phyloP scores from a whole-genome alignment of 2,113 vertebrate genomes.

The Meriones unguiculatus region DNA sequence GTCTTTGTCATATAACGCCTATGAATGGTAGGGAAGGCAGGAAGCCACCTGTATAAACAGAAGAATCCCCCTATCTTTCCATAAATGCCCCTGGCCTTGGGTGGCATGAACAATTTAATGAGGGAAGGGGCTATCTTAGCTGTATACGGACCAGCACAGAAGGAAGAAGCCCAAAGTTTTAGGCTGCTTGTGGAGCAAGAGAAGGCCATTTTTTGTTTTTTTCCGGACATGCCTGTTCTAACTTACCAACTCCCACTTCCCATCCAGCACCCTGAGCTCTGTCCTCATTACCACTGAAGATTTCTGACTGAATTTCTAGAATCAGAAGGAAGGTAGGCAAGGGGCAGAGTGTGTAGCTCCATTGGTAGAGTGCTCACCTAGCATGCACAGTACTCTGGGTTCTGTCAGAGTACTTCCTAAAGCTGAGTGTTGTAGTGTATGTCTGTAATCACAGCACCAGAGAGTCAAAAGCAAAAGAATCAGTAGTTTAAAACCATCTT shows the following conservation, averaged over 20 bases:
- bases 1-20: background rate
- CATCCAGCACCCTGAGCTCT: background rate
- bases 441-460: too few relatives aligned
- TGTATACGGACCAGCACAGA: accelerated
- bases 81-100: accelerated
- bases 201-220: background rate
- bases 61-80: background rate
- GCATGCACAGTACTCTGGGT: background rate
- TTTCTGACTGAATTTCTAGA: background rate
- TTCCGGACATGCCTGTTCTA: background rate
- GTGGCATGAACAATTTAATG: background rate
- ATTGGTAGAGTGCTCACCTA: background rate
- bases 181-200: too few relatives aligned
- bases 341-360: background rate
- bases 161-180: background rate
- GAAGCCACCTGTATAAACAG: too few relatives aligned
- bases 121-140: background rate
- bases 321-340: background rate
- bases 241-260: background rate
- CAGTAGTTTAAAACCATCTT: background rate
- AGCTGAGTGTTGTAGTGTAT: background rate
- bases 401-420: too few relatives aligned
- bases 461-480: too few relatives aligned
- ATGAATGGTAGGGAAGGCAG: accelerated
- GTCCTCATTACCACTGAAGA: too few relatives aligned